Evolutionary conservation across 2,113 vertebrate genomes (phyloP).

Genomic region (Bos taurus): ARS-UCD2.0 NC_037339.1:70997001-70997500

Average conservation of each 20-base stretch:
- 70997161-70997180: not conserved
- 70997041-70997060: not conserved
- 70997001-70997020: not conserved
- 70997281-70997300: not conserved
- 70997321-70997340: not conserved
- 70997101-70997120: not conserved
- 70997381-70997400: not conserved
- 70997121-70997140: not conserved
- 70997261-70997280: not conserved
- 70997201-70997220: not conserved
- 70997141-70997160: not conserved
- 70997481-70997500: not conserved
- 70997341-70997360: not conserved
- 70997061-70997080: not conserved
- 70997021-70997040: not conserved
- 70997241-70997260: not conserved
- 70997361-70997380: not conserved
- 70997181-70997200: not conserved
- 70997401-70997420: not conserved
- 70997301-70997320: not conserved
- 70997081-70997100: not conserved
- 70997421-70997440: not conserved
- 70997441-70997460: not conserved
- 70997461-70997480: not conserved
- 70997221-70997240: not conserved